A percentile compares a stretch with the other conserved stretches of the same genome.
phyloP scores from a whole-genome alignment of 1,140 invertebrate species.

The Lordiphosa clarofinis region DNA sequence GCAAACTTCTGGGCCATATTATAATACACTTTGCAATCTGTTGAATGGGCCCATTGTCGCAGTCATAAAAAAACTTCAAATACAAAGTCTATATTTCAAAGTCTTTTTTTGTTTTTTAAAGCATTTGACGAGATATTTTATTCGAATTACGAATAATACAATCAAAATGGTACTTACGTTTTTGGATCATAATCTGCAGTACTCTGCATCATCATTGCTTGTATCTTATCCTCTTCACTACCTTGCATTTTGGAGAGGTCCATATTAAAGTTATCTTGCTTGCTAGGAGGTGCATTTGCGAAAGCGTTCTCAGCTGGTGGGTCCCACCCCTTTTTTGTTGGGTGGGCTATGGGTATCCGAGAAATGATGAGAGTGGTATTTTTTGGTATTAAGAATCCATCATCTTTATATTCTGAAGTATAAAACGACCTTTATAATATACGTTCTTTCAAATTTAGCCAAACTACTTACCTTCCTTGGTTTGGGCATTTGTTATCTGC shows the following conservation, averaged over 20 bases:
- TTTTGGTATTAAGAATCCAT: constrained; percentile 94
- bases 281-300: constrained; percentile 23
- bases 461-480: constrained; percentile 90
- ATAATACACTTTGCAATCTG: no score
- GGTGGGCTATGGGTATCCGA: constrained; percentile 91
- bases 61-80: no score
- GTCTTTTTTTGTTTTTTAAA: no score
- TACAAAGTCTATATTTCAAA: no score
- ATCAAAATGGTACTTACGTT: constrained; percentile 85
- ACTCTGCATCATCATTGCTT: constrained; percentile 97
- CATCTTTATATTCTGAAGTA: constrained; percentile 93
- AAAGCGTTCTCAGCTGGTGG: constrained; percentile 50
- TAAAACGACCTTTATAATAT: no score
- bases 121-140: no score
- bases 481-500: constrained; percentile 98
- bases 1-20: no score
- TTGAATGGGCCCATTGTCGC: no score
- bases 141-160: no score
- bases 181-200: constrained; percentile 97
- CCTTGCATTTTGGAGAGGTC: constrained; percentile 94
- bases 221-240: constrained; percentile 97
- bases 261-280: constrained; percentile 75
- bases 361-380: constrained; percentile 98
- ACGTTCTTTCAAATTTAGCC: no score
- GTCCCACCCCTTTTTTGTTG: constrained; percentile 87